phyloP scores from a whole-genome alignment of 2,888 invertebrate species.

The Ophraella communa region DNA sequence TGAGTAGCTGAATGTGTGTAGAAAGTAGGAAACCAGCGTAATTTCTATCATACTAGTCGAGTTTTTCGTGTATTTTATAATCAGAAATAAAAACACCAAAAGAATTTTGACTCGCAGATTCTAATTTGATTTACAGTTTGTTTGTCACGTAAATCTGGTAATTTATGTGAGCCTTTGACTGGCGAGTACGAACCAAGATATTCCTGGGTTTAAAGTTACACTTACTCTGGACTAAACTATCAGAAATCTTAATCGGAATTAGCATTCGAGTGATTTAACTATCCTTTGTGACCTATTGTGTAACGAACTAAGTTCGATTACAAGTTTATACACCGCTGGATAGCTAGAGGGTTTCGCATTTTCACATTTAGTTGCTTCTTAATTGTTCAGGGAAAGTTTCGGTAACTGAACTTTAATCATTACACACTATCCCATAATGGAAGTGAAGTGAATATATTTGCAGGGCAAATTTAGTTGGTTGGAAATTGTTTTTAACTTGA shows the following conservation, averaged over 20 bases:
- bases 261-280: constrained; percentile 1
- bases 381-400: constrained; percentile 1
- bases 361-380: constrained; percentile 5
- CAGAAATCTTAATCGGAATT: constrained; percentile 3
- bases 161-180: too few relatives aligned
- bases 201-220: background rate
- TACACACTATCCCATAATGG: background rate
- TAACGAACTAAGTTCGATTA: constrained; percentile 7
- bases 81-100: too few relatives aligned
- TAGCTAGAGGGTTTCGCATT: background rate
- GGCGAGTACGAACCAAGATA: background rate
- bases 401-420: background rate
- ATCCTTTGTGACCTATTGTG: constrained; percentile 2
- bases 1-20: background rate
- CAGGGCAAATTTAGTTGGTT: background rate
- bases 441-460: background rate
- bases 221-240: background rate
- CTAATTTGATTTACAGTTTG: too few relatives aligned
- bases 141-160: too few relatives aligned
- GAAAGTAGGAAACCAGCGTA: constrained; percentile 36
- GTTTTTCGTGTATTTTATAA: constrained; percentile 3
- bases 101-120: too few relatives aligned
- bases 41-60: constrained; percentile 18
- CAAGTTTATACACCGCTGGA: constrained; percentile 1
- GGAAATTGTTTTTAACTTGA: too few relatives aligned